Evolutionary conservation across 2,888 invertebrate species (phyloP), one percentile per base, ranked within the genome.

Genomic region (Tachina lurida): DNA sequence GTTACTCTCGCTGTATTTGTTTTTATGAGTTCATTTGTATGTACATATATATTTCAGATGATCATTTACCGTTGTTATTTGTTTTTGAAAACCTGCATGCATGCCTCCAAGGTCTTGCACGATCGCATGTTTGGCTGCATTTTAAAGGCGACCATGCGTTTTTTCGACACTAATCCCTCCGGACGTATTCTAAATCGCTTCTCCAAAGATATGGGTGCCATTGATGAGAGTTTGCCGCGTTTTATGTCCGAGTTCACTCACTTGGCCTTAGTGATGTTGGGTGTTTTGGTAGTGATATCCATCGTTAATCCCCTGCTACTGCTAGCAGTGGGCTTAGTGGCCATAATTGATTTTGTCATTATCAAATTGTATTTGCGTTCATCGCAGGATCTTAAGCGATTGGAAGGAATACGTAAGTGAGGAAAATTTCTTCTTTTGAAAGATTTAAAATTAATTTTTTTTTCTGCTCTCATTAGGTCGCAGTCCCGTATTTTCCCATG

Each of bases 401-500:
- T 96, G 86, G 96, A 96, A 90, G 95, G 95, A 88, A 95, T 95
- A 83, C 95, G 95, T 94, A 93, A 94, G 94, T 93, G 22, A 13
- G 60, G 12, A 58, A 47, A 17, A 58, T 19, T 65, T 76, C 31
- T 56, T 22, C 0, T 7, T 31, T 31, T 31, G 7, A 31, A 31
- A 31, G 31, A 31, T 31, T 31, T 31, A 31, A 31, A 31, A 31
- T 7, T 5, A 31, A 31, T 31, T 31, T 31, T 7, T n/a, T 15
- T 9, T 13, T 65, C 10, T 10, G 8, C 19, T 45, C 3, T 8
- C 4, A 22, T 60, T 13, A 90, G 97, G 96, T 78, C 95, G 97
- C 85, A 97, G 98, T 93, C 98, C 98, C 0, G 96, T 98, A 0
- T 98, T 98, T 91, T 97, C 97, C 0, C 97, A 98, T 91, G 95